Evolutionary conservation across 2,797 vertebrate species (phyloP).

Genomic region (Perodicticus potto): DNA sequence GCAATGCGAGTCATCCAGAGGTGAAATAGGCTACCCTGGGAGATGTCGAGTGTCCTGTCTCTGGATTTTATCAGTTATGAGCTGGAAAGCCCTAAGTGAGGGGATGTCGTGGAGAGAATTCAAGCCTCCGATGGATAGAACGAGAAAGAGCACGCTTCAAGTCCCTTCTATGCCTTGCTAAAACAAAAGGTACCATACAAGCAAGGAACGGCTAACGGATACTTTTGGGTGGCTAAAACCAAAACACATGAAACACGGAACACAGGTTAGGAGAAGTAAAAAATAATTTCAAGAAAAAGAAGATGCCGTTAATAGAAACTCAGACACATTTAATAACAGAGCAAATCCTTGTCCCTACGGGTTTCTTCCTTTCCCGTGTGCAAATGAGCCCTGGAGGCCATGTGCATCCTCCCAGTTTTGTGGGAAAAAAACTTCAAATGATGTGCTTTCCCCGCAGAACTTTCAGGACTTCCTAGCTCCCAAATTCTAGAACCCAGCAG

Average conservation of each 20-base stretch:
- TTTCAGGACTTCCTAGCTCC: background rate
- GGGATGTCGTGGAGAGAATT: background rate
- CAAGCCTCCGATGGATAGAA: background rate
- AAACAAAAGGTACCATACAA: background rate
- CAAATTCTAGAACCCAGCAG: background rate
- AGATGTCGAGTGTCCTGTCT: background rate
- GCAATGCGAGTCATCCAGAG: background rate
- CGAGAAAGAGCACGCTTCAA: background rate
- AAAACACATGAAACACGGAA: background rate
- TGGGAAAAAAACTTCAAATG: background rate
- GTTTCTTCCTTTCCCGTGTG: background rate
- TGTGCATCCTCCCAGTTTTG: fast-evolving
- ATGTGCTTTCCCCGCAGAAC: background rate
- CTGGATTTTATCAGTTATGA: background rate
- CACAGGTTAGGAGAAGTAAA: background rate
- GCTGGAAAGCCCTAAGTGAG: background rate
- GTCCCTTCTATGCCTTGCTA: background rate
- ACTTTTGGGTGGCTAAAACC: background rate
- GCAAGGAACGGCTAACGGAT: background rate
- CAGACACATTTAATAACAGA: background rate
- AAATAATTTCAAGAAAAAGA: constrained; percentile 19
- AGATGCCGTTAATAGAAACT: background rate
- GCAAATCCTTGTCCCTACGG: background rate
- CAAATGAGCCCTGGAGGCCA: background rate
- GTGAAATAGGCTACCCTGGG: background rate